These are phyloP conservation scores for Eumeta japonica DNA, from an alignment of 1,140 invertebrate species.

Conservation along the genomic window DNA sequence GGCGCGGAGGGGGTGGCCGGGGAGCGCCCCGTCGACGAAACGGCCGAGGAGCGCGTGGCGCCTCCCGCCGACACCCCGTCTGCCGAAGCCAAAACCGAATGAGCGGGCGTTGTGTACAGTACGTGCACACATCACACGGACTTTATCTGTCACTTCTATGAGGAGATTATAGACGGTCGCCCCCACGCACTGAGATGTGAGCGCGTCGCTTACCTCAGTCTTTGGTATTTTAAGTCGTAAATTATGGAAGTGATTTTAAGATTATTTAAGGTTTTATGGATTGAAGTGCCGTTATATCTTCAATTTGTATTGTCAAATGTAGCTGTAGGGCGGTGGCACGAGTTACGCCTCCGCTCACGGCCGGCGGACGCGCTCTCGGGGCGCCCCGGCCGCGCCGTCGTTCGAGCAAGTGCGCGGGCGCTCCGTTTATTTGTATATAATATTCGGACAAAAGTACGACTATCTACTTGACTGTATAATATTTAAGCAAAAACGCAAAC, in stretches of 20 bases:
- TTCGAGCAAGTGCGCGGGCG: slow-evolving; percentile 18
- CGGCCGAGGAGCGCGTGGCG: slow-evolving; percentile 23
- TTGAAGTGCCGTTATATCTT: slow-evolving; percentile 10
- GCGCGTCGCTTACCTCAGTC: slow-evolving; percentile 27
- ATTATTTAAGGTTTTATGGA: slow-evolving; percentile 35
- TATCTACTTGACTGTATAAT: slow-evolving; percentile 51
- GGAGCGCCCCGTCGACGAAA: slow-evolving; percentile 16
- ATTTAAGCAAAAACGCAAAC: slow-evolving; percentile 47
- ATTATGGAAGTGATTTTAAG: slow-evolving; percentile 51
- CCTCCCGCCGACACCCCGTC: slow-evolving; percentile 9
- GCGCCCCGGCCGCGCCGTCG: slow-evolving; percentile 17
- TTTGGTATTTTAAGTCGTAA: slow-evolving; percentile 50
- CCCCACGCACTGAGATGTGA: slow-evolving; percentile 8
- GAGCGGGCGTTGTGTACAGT: slow-evolving; percentile 23
- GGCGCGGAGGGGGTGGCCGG: slow-evolving; percentile 19
- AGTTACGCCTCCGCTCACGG: neutral
- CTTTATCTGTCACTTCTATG: slow-evolving; percentile 10
- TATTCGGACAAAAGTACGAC: slow-evolving; percentile 45
- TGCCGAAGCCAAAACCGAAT: slow-evolving; percentile 27
- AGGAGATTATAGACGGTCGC: no score
- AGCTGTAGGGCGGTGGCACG: neutral
- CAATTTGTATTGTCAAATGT: slow-evolving; percentile 1
- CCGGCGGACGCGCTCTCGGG: slow-evolving; percentile 4
- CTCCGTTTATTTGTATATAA: slow-evolving; percentile 45
- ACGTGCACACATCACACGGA: slow-evolving; percentile 6